Evolutionary conservation across 2,888 invertebrate genomes (phyloP), one percentile per base, ranked within the genome.

Genomic region (Linnaemya tessellans): DNA sequence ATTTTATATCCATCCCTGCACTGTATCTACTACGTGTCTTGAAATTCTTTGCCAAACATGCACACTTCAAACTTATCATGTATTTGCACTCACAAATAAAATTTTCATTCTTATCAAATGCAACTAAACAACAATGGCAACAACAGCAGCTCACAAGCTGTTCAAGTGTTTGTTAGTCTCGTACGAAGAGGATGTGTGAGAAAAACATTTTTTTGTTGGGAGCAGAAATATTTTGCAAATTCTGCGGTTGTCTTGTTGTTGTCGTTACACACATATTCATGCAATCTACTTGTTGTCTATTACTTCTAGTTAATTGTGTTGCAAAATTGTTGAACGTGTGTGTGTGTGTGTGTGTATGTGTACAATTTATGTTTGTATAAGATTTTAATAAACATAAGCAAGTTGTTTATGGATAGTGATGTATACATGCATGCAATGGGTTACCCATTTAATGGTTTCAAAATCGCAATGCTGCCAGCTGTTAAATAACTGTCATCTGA

Each of bases 241-340:
- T 84, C 60, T 80, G 75, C 67, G 77, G 77, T 80, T 80, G 58
- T 25, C 70, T 81, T 64, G 58, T 73, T 68, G 51, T 46, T 67
- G 22, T 73, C 67, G 43, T 68, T 54, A 46, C 54, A 68, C 46
- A 25, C 30, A 30, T 5, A 30, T 5, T 46, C 60, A 38, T 67
- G 51, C 9, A 20, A 43, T 67, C 43, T 68, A 13, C 35, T 58
- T 74, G 46, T 49, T 68, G 83, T 41, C 41, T 41, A 71, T 30
- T 54, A 43, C 43, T 43, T 56, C 18, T 35, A 56, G 30, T 30
- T 41, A 41, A 70, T 54, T 15, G 18, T 65, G 46, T 25, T 43
- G 41, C 43, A 4, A 46, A 46, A 58, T 30, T 30, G 15, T 71
- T 43, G 20, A 15, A 13, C 1, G 4, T 13, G 38, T 20, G 3